Evolutionary conservation across 1,140 invertebrate species (phyloP).

Genomic region (Choristoneura fumiferana): DNA sequence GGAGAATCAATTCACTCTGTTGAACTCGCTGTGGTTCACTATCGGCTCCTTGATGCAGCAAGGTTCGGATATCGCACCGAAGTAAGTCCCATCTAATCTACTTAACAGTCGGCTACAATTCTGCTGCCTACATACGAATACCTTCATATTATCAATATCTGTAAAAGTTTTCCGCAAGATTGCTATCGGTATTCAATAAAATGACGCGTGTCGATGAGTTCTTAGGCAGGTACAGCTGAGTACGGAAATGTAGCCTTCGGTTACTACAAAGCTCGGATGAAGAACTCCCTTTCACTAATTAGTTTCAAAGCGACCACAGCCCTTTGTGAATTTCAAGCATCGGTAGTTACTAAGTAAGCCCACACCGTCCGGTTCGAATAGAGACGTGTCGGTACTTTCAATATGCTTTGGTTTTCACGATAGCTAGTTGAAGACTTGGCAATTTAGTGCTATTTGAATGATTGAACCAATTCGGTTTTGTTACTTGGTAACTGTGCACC

Average conservation of each 20-base stretch:
- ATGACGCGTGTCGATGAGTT: neutral
- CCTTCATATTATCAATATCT: too few species aligned
- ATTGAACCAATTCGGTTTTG: conserved; percentile 31
- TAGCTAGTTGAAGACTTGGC: conserved; percentile 56
- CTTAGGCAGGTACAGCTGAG: conserved; percentile 12
- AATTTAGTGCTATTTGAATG: conserved; percentile 59
- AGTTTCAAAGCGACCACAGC: conserved; percentile 69
- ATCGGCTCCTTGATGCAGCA: conserved; percentile 94
- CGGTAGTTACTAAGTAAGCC: conserved; percentile 40
- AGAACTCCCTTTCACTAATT: conserved; percentile 62
- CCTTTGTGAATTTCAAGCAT: conserved; percentile 73
- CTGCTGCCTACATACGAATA: conserved; percentile 6
- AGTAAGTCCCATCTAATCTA: conserved; percentile 77
- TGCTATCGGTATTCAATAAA: neutral
- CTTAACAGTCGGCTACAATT: conserved; percentile 45
- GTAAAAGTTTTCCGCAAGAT: neutral
- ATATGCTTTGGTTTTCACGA: conserved; percentile 52
- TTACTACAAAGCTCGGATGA: conserved; percentile 42
- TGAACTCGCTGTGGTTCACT: conserved; percentile 94
- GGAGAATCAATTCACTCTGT: conserved; percentile 93
- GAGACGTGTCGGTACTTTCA: conserved; percentile 54
- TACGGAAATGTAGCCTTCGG: conserved; percentile 51
- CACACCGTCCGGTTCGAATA: conserved; percentile 56
- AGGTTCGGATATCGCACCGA: conserved; percentile 93
- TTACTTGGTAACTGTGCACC: conserved; percentile 29